Conservation (phyloP, 2,797 vertebrate species). For the Macropus fuliginosus region DNA sequence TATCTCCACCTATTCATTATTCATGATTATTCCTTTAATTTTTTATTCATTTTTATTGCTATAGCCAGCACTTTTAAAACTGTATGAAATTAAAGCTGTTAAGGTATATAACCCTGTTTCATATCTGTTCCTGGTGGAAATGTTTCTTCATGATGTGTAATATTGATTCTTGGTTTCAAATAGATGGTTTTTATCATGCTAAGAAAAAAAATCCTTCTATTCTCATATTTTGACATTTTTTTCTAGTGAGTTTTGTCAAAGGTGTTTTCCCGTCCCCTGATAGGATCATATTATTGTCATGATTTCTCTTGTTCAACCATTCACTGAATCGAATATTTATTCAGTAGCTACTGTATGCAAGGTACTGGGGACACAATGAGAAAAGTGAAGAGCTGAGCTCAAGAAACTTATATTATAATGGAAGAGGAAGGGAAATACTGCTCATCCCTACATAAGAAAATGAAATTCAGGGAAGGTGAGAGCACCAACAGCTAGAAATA, state of each 20-base stretch:
- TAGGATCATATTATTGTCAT: background rate
- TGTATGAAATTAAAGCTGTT: background rate
- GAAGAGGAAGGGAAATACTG: background rate
- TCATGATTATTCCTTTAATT: background rate
- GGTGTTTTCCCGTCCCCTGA: background rate
- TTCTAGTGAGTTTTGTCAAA: background rate
- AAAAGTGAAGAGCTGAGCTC: background rate
- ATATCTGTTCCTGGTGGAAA: background rate
- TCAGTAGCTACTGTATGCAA: background rate
- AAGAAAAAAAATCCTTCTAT: background rate
- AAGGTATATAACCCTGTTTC: background rate
- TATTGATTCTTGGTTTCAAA: background rate
- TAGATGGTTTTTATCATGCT: background rate
- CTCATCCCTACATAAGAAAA: background rate
- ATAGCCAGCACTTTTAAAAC: background rate
- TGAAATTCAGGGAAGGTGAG: background rate
- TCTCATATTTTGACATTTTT: background rate
- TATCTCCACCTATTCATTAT: background rate
- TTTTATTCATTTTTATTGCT: background rate
- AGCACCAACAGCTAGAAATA: background rate
- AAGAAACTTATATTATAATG: background rate
- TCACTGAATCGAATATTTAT: background rate
- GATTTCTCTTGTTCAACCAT: background rate
- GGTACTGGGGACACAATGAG: background rate
- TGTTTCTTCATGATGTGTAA: background rate